A percentile compares a stretch with the other conserved stretches of the same genome.
Conservation (phyloP, 2,113 vertebrate genomes). For the Calonectris borealis region DNA sequence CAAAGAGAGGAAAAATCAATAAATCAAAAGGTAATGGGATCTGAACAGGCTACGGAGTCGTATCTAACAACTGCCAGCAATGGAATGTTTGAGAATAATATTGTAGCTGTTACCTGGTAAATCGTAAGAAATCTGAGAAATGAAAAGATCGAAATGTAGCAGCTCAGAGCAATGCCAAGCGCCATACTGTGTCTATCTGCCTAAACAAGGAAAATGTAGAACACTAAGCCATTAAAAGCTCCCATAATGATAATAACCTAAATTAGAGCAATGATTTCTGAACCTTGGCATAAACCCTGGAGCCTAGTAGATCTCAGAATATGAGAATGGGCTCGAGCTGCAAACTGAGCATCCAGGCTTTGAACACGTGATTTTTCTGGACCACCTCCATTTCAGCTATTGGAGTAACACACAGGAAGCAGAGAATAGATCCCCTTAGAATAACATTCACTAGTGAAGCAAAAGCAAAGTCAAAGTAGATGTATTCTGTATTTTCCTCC, state of each 20-base stretch:
- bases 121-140: slow-evolving; percentile 70
- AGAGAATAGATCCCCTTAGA: background rate
- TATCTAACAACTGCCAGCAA: slow-evolving; percentile 62
- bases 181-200: slow-evolving; percentile 42
- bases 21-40: slow-evolving; percentile 44
- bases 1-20: slow-evolving; percentile 42
- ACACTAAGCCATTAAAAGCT: slow-evolving; percentile 66
- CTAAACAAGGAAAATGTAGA: slow-evolving; percentile 64
- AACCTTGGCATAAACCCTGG: slow-evolving; percentile 1
- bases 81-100: slow-evolving; percentile 61
- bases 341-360: background rate
- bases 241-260: slow-evolving; percentile 7
- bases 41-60: slow-evolving; percentile 13
- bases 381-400: background rate
- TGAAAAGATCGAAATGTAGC: slow-evolving; percentile 49
- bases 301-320: background rate
- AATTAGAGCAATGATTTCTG: slow-evolving; percentile 18
- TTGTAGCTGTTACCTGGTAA: slow-evolving; percentile 71
- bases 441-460: background rate
- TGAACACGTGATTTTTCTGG: slow-evolving; percentile 13
- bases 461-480: background rate
- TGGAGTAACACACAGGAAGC: background rate
- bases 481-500: background rate
- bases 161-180: slow-evolving; percentile 55
- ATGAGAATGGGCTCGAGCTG: background rate